These are phyloP conservation scores for Drosophila histrio DNA, from an alignment of 2,888 invertebrate genomes.

Conservation along the genomic window DNA sequence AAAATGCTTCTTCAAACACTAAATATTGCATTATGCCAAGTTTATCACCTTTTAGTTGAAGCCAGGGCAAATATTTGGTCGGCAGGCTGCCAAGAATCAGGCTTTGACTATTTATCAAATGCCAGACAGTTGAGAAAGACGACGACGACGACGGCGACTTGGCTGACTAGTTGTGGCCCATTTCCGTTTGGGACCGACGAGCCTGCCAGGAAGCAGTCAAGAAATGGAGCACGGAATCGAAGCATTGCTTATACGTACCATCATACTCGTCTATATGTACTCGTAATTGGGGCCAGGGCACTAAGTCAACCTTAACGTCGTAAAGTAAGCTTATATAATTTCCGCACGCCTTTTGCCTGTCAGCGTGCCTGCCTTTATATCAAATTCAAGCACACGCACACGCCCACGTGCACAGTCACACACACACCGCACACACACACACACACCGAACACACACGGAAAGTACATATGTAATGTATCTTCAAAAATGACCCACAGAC, in stretches of 20 bases:
- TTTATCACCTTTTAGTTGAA: conserved; percentile 70
- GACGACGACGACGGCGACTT: background rate
- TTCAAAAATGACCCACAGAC: conserved; percentile 50
- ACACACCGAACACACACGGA: background rate
- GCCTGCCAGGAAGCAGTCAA: conserved; percentile 45
- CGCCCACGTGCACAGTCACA: background rate
- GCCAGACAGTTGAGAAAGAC: conserved; percentile 15
- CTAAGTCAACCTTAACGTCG: conserved; percentile 61
- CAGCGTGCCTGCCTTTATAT: conserved; percentile 33
- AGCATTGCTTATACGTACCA: conserved; percentile 23
- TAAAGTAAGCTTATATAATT: conserved; percentile 69
- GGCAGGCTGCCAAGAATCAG: conserved; percentile 45
- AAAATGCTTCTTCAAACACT: conserved; percentile 59
- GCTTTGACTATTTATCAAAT: conserved; percentile 55
- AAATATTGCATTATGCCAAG: conserved; percentile 71
- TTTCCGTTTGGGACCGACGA: conserved; percentile 25
- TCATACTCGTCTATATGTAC: conserved; percentile 1
- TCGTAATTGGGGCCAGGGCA: conserved; percentile 55
- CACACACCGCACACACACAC: background rate
- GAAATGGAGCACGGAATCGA: conserved; percentile 59
- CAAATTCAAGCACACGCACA: conserved; percentile 33
- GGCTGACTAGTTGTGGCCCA: conserved; percentile 42
- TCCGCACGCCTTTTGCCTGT: conserved; percentile 56
- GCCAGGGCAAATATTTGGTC: conserved; percentile 59
- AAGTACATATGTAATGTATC: conserved; percentile 13